Evolutionary conservation across 2,113 vertebrate genomes (phyloP), one percentile per base, ranked within the genome.

Genomic region (Phaethon lepturus): DNA sequence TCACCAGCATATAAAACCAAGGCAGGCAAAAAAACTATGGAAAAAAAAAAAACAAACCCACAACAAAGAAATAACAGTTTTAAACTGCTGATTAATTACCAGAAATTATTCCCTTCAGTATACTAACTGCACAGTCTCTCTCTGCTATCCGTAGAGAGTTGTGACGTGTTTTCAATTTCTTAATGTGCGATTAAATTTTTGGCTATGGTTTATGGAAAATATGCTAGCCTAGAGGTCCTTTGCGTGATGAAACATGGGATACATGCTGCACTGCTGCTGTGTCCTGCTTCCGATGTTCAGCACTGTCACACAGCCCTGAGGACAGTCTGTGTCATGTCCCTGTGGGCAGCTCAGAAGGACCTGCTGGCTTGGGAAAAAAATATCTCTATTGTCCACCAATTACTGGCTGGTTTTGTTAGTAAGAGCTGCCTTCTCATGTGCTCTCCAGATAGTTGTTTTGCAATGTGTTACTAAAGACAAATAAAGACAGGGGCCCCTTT

Each of bases 311-410:
- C 2, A 64, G 59, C 29, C 15, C 40, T 40, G 56, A 76, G 67
- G 33, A 45, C n/a, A 66, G 11, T 1, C 68, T 60, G 3, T 17
- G n/a, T 38, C 52, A 16, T 4, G 3, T 52, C 31, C 13, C 17
- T 0, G 1, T 1, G 33, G 38, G n/a, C 75, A 53, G 20, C 52
- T 83, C 60, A 17, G 71, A 56, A 56, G 67, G 24, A 62, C n/a
- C 59, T 45, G 40, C 10, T 45, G 16, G 22, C 62, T 14, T 50
- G 25, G 67, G 33, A 6, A 60, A 62, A 58, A 38, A 90, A 49
- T 14, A 6, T 28, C 31, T 40, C 19, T 8, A 2, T 24, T 64
- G 40, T 8, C 42, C n/a, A 7, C 8, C 13, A 33, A 0, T 44
- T 25, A 20, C 19, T 6, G 33, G 13, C 29, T 91, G 67, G 35